Conservation (phyloP, 2,797 vertebrate genomes). For the Phalanger gymnotis region DNA sequence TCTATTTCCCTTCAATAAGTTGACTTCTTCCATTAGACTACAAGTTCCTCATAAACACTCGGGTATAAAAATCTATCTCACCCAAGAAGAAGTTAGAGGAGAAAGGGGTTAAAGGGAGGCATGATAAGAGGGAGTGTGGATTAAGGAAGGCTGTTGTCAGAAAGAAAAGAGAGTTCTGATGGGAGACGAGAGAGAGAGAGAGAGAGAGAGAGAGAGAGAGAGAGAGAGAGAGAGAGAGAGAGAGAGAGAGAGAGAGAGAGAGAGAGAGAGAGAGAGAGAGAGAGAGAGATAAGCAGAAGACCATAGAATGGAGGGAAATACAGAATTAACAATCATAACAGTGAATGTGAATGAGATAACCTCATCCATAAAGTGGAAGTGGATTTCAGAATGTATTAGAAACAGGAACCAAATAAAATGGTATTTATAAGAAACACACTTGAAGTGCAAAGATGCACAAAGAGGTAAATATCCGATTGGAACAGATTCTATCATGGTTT, state of each 20-base stretch:
- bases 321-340: neutral
- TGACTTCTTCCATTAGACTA: too few relatives aligned
- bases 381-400: neutral
- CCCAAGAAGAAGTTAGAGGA: neutral
- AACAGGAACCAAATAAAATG: neutral
- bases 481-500: neutral
- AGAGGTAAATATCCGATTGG: neutral
- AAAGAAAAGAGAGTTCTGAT: neutral
- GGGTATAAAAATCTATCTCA: neutral
- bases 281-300: neutral
- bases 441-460: neutral
- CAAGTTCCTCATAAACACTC: neutral
- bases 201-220: neutral
- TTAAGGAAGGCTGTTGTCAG: neutral
- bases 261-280: neutral
- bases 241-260: neutral
- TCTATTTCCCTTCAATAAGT: neutral
- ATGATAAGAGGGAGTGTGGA: neutral
- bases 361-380: neutral
- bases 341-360: neutral
- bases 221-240: neutral
- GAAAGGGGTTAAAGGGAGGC: neutral
- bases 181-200: too few relatives aligned
- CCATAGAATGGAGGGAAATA: neutral
- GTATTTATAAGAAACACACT: neutral